Evolutionary conservation across 2,797 vertebrate species (phyloP).

Genomic region (Ataeniobius toweri): DNA sequence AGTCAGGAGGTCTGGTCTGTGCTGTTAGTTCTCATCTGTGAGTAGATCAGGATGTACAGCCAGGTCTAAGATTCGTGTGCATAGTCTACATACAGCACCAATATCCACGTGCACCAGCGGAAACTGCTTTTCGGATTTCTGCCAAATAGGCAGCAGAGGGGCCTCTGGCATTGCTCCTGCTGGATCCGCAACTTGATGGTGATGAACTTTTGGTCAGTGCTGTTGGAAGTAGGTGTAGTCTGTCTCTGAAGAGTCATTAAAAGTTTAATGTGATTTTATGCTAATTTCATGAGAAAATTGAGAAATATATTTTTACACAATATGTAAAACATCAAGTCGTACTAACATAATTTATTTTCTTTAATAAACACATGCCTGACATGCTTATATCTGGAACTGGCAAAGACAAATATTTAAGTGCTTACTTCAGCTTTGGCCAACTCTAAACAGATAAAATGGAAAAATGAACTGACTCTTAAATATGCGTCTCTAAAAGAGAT

Average conservation of each 20-base stretch:
- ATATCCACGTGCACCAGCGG: not conserved
- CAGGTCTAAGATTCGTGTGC: constrained; percentile 24
- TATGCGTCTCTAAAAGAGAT: not conserved
- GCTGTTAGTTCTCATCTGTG: constrained; percentile 56
- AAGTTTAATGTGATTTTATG: not conserved
- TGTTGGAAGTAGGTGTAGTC: not conserved
- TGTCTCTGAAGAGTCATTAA: not conserved
- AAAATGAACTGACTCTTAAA: not conserved
- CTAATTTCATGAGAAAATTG: not conserved
- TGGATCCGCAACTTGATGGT: constrained; percentile 42
- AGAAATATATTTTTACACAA: not conserved
- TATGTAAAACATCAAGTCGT: not conserved
- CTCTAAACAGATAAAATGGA: not conserved
- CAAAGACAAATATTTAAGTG: not conserved
- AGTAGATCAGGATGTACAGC: constrained; percentile 56
- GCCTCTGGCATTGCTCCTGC: constrained; percentile 57
- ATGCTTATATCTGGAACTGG: not conserved
- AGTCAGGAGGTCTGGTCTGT: constrained; percentile 17
- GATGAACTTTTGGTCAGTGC: constrained; percentile 5
- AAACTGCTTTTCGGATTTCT: constrained; percentile 30
- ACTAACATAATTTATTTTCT: not conserved
- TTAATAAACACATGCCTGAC: not conserved
- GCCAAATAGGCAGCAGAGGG: constrained; percentile 66
- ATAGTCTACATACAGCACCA: not conserved
- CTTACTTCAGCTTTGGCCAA: not conserved